Evolutionary conservation across 2,113 vertebrate species (phyloP), one percentile per base, ranked within the genome.

Genomic region (Thryonomys swinderianus): DNA sequence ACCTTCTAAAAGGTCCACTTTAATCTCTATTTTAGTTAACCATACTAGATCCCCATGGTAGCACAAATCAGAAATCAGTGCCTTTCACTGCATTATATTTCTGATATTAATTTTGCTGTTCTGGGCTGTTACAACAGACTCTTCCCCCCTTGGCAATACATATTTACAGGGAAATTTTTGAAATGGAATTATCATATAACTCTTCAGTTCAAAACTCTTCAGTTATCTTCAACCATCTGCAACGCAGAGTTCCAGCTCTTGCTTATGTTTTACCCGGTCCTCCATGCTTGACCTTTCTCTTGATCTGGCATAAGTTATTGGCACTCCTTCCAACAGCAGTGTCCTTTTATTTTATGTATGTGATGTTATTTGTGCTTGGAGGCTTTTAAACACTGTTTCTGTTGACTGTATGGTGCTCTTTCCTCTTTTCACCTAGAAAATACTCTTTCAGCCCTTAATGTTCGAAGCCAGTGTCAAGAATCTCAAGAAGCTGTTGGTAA

Each of bases 251-350:
- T 3, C 0, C 25, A 45, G 7, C 4, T 73, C 0, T n/a, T 61
- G 23, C 5, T 0, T 32, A 1, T 45, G 42, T 4, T 16, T 1
- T 34, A 3, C 18, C 3, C 16, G 30, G 48, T 8, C 3, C 11
- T 66, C 7, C 3, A 3, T 42, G 2, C 21, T 78, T 74, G 62
- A 67, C 34, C 0, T 17, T 11, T 20, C 67, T 55, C 14, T 13
- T 12, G 12, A 40, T 17, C 34, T 21, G 62, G n/a, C 2, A 9
- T 80, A 14, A 30, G 2, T 6, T 73, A 6, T 66, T 2, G 7
- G 16, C 4, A 23, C 0, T 12, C 37, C 10, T 17, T 37, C 2
- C 45, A 45, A 57, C 18, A 25, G 4, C 8, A 53, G 23, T 27
- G 10, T 27, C 9, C 20, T 69, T 69, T 71, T 37, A 45, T 80